phyloP scores from a whole-genome alignment of 2,797 vertebrate species.

The Lophotriccus pileatus region DNA sequence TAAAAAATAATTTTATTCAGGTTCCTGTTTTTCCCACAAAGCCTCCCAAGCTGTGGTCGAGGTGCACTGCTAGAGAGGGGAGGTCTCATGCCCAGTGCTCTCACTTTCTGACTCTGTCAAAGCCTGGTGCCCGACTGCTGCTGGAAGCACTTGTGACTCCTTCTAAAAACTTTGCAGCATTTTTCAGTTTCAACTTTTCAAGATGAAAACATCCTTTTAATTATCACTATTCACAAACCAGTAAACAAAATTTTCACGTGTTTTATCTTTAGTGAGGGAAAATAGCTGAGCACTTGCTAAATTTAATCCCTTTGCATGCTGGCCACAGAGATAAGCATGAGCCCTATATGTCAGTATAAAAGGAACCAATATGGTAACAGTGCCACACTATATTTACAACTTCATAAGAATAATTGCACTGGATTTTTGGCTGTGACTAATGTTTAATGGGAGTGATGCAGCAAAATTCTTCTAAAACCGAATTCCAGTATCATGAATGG shows the following conservation, averaged over 20 bases:
- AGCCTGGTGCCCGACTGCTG: neutral
- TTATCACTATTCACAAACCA: constrained; percentile 4
- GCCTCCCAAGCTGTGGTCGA: neutral
- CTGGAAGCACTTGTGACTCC: neutral
- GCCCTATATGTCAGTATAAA: neutral
- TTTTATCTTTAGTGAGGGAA: constrained; percentile 9
- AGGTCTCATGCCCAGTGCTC: neutral
- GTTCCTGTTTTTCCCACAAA: neutral
- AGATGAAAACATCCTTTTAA: neutral
- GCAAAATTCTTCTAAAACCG: neutral
- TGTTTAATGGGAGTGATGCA: neutral
- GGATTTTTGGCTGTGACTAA: neutral
- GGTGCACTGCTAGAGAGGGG: neutral
- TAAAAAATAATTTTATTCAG: neutral
- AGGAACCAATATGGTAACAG: neutral
- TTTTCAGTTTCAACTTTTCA: neutral
- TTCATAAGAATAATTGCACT: neutral
- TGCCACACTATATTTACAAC: neutral
- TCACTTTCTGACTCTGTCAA: neutral
- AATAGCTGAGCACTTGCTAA: constrained; percentile 6
- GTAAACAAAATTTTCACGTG: constrained; percentile 1
- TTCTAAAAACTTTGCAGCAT: neutral
- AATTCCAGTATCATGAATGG: neutral
- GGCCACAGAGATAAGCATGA: constrained; percentile 17
- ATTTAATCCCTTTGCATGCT: neutral